Evolutionary conservation across 2,888 invertebrate genomes (phyloP).

Genomic region (Drosophila fulvimacula): DNA sequence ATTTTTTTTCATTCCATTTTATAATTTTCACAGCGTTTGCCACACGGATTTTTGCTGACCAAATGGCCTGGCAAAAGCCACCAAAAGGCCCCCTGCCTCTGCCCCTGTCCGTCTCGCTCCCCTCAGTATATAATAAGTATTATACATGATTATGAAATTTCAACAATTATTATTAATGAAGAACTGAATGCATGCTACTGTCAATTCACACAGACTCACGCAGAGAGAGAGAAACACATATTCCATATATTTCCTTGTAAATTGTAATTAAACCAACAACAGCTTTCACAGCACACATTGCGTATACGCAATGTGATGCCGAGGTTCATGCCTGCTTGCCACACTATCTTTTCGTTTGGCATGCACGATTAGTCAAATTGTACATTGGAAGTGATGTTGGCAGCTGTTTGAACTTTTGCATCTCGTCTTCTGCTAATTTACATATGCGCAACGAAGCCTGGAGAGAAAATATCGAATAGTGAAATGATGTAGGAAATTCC

Average conservation of each 20-base stretch:
- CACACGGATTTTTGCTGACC: constrained; percentile 40
- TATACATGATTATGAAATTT: constrained; percentile 53
- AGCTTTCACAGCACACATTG: constrained; percentile 23
- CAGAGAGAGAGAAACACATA: not conserved
- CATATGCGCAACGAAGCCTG: constrained; percentile 29
- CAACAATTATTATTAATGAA: constrained; percentile 61
- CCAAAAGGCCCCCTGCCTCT: not conserved
- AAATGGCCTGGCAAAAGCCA: constrained; percentile 27
- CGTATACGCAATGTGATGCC: constrained; percentile 31
- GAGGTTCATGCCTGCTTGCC: not conserved
- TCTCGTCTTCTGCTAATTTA: constrained; percentile 33
- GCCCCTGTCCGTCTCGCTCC: not conserved
- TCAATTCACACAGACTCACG: constrained; percentile 21
- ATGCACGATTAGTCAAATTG: constrained; percentile 40
- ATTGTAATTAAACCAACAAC: constrained; percentile 44
- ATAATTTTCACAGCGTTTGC: constrained; percentile 36
- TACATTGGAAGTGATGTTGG: constrained; percentile 31
- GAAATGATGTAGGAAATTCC: constrained; percentile 43
- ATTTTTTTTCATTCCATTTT: constrained; percentile 23
- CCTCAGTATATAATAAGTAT: constrained; percentile 20
- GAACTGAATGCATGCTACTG: constrained; percentile 29
- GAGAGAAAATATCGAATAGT: constrained; percentile 16
- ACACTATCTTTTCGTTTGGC: constrained; percentile 16
- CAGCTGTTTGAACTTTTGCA: constrained; percentile 16
- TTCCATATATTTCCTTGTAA: constrained; percentile 31